Base-by-base conservation (phyloP, 2,888 invertebrate genomes). In the Quadroppia sp. region DNA sequence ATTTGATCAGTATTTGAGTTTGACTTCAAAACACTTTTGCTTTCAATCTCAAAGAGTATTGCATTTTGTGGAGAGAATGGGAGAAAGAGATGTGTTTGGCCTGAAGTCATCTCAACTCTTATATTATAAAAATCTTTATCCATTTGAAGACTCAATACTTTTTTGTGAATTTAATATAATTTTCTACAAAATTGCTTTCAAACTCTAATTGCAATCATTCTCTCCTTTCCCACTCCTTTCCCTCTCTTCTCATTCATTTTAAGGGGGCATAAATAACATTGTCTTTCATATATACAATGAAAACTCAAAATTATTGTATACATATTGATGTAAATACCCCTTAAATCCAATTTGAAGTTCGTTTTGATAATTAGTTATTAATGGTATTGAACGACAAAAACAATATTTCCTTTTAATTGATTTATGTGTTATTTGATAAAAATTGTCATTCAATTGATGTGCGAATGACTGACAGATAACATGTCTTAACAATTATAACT, bases 41-140 rank as follows among this genome's bases (percentile, higher is more conserved):
- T 32, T 7, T 32, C 17, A 61, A 61, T 61, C 61, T 6, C n/a
- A 32, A 61, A 32, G 6, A 61, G 61, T 30, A 61, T 61, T 61
- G 30, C 30, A 53, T 53, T 61, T 61, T 15, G 36, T 17, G 17
- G n/a, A 61, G 61, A 61, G 32, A 61, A 32, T 13, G 45, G 2
- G 45, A 45, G 15, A 15, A 45, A 25, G 53, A 53, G 50, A 50
- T 50, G 50, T 50, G 53, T 53, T 53, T 53, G 53, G 61, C 61
- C 61, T 61, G 13, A 61, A 61, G 61, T 61, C 61, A 61, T 61
- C 4, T 32, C 32, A 30, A 61, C 61, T 30, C 50, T 53, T 53
- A 53, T 53, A 53, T 53, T 50, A 50, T 59, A 25, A 25, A 61
- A 36, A 32, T 61, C 61, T 30, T 61, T 61, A 61, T 61, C 61